These are phyloP conservation scores for Horisme vitalbata DNA, from an alignment of 2,888 invertebrate species.

Conservation along the genomic window DNA sequence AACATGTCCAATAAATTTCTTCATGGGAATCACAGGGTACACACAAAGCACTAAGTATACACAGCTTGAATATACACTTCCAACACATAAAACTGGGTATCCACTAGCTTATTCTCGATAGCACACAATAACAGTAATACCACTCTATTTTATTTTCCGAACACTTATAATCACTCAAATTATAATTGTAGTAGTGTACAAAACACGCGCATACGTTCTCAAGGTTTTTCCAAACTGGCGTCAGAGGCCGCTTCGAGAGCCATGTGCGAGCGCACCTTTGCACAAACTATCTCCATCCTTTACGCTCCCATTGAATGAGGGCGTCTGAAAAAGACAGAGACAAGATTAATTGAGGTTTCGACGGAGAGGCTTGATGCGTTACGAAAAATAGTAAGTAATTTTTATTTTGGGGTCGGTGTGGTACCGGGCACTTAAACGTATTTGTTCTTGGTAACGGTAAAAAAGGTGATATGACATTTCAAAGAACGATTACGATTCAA, in stretches of 20 bases:
- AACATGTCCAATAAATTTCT: too few species aligned
- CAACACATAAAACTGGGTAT: too few species aligned
- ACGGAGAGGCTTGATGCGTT: constrained; percentile 35
- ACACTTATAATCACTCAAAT: too few species aligned
- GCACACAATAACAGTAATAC: too few species aligned
- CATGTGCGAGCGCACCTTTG: constrained; percentile 35
- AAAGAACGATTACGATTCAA: constrained; percentile 15
- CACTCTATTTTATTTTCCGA: constrained; percentile 6
- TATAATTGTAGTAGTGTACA: neutral
- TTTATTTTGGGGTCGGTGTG: constrained; percentile 30
- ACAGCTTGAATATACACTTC: too few species aligned
- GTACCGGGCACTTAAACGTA: constrained; percentile 12
- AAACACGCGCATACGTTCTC: constrained; percentile 32
- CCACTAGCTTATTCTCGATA: too few species aligned
- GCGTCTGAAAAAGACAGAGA: constrained; percentile 42
- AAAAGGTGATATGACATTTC: constrained; percentile 28
- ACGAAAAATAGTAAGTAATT: constrained; percentile 37
- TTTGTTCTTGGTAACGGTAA: constrained; percentile 31
- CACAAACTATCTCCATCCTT: constrained; percentile 29
- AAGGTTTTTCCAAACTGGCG: constrained; percentile 34
- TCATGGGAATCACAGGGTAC: too few species aligned
- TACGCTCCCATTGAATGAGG: constrained; percentile 18
- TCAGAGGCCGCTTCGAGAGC: constrained; percentile 21
- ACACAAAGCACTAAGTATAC: too few species aligned
- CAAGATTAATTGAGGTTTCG: constrained; percentile 40